Conservation (phyloP, 2,888 invertebrate genomes). For the Balanococcus diminutus region DNA sequence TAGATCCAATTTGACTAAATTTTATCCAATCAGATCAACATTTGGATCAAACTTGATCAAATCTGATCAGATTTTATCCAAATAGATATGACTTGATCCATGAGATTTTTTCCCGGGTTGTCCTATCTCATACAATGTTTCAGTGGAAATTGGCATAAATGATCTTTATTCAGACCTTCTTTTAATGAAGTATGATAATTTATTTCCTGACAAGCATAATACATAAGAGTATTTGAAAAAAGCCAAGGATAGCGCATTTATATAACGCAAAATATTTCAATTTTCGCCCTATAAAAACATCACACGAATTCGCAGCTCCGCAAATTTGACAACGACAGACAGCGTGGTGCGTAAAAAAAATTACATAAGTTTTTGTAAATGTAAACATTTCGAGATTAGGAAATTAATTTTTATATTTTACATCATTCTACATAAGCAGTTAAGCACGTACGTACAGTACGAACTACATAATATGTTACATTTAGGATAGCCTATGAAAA, state of each 20-base stretch:
- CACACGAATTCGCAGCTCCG: neutral
- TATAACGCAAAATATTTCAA: neutral
- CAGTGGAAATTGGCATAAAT: neutral
- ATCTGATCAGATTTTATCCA: no score
- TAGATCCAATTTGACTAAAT: no score
- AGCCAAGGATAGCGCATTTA: neutral
- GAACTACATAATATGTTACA: no score
- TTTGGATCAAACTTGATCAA: no score
- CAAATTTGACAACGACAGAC: neutral
- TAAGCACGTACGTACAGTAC: no score
- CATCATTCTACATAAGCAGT: no score
- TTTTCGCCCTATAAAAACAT: neutral
- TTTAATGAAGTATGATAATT: neutral
- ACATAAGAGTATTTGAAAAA: no score
- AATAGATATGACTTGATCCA: no score
- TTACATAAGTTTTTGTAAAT: neutral
- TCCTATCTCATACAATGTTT: neutral
- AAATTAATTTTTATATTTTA: neutral
- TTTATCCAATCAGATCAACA: no score
- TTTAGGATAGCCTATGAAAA: no score
- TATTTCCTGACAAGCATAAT: neutral
- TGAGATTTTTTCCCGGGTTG: no score
- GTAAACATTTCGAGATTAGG: neutral
- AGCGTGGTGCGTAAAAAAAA: neutral
- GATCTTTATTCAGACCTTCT: neutral